Evolutionary conservation across 1,140 invertebrate genomes (phyloP).

Genomic region (Drosophila truncata): DNA sequence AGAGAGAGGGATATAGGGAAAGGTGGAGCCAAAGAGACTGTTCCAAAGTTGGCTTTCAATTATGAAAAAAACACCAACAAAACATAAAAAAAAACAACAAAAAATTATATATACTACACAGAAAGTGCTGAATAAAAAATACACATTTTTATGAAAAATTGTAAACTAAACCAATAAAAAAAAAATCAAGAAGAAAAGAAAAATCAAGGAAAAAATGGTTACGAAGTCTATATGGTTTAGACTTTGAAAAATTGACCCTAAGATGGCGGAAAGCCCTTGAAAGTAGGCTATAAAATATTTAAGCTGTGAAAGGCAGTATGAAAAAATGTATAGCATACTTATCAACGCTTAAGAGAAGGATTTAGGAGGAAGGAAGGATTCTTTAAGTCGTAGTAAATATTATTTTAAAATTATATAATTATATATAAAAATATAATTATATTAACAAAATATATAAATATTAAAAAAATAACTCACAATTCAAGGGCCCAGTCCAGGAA

Average conservation of each 20-base stretch:
- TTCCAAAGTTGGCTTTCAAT: constrained; percentile 77
- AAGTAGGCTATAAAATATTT: not conserved
- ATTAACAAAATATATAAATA: not conserved
- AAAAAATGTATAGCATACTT: not conserved
- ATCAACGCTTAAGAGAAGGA: not conserved
- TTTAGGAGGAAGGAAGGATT: not conserved
- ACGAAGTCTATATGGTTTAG: not conserved
- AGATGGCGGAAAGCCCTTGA: not conserved
- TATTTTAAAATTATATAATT: not conserved
- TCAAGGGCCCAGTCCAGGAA: constrained; percentile 93
- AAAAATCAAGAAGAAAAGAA: not conserved
- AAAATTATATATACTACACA: not conserved
- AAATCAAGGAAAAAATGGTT: not conserved
- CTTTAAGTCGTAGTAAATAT: no score
- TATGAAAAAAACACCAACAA: constrained; percentile 70
- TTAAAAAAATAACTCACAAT: constrained; percentile 87
- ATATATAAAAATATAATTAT: not conserved
- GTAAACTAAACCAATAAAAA: constrained; percentile 14
- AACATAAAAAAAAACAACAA: not conserved
- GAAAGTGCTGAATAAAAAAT: constrained; percentile 37
- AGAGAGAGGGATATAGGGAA: not conserved
- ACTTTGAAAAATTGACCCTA: not conserved
- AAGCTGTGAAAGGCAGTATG: rapidly evolving
- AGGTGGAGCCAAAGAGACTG: not conserved
- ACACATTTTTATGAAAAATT: constrained; percentile 53